Conservation (phyloP, 2,888 invertebrate genomes). For the Megalurothrips usitatus region DNA sequence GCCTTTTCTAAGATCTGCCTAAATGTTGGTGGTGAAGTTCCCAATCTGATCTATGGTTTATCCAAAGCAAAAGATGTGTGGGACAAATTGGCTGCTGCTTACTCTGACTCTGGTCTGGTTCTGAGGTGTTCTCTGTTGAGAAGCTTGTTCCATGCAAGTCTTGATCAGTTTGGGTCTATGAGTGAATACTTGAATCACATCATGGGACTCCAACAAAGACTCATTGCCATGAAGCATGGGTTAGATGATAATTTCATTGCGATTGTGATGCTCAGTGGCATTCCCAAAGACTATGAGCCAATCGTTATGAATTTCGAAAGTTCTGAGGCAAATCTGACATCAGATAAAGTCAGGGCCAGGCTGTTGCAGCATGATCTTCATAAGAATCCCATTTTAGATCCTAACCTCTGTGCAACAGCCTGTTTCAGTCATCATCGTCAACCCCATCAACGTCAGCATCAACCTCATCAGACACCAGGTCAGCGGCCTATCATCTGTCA, state of each 20-base stretch:
- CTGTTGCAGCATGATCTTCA: background rate
- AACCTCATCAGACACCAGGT: too few relatives aligned
- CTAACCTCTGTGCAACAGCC: background rate
- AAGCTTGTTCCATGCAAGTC: background rate
- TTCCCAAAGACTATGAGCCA: background rate
- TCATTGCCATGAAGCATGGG: background rate
- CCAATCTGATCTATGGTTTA: background rate
- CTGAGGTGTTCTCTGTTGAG: background rate
- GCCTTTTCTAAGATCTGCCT: background rate
- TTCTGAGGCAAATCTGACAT: background rate
- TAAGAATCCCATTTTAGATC: background rate
- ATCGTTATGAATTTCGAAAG: background rate
- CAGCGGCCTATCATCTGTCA: background rate
- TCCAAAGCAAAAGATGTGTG: background rate
- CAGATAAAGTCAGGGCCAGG: background rate
- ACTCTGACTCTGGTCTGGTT: background rate
- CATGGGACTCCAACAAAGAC: background rate
- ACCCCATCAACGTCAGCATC: too few relatives aligned
- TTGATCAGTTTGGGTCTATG: background rate
- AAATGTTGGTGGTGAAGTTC: conserved; percentile 4
- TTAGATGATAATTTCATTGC: background rate
- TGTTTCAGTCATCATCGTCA: background rate
- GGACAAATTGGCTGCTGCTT: background rate
- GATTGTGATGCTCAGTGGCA: background rate
- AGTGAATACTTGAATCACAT: background rate